These are phyloP conservation scores for Corbicula japonica DNA, from an alignment of 2,888 invertebrate species.

Conservation along the genomic window DNA sequence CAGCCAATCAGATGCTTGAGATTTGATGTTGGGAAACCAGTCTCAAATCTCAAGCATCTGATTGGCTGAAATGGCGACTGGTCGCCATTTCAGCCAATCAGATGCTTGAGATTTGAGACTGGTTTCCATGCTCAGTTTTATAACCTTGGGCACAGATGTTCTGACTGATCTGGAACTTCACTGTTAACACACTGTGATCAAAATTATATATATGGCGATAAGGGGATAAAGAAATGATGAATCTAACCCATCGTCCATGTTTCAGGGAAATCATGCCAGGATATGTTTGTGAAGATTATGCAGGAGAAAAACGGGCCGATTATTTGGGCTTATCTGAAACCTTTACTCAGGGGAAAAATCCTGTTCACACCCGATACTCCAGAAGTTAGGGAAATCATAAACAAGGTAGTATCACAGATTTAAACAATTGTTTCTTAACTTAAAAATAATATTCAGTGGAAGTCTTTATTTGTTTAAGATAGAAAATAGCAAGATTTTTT, in stretches of 20 bases:
- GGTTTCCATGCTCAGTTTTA: no score
- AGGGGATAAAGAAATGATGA: not conserved
- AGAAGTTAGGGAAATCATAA: constrained; percentile 78
- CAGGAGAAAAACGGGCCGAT: constrained; percentile 79
- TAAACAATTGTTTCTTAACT: not conserved
- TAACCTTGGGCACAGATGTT: no score
- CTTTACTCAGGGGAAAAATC: constrained; percentile 86
- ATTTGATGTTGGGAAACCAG: no score
- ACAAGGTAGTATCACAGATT: constrained; percentile 69
- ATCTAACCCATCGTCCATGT: not conserved
- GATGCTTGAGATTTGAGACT: no score
- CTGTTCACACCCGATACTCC: constrained; percentile 85
- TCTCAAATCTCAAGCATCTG: no score
- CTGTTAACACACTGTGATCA: no score
- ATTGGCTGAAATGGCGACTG: no score
- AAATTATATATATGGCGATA: no score
- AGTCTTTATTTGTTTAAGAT: not conserved
- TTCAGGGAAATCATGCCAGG: constrained; percentile 78
- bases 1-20: no score
- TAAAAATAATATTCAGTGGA: not conserved
- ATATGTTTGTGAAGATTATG: constrained; percentile 74
- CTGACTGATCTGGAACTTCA: no score
- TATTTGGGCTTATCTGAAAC: constrained; percentile 86
- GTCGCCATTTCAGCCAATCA: no score
- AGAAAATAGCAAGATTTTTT: no score